Evolutionary conservation across 2,888 invertebrate species (phyloP), one percentile per base, ranked within the genome.

Genomic region (Brachypterus glaber): DNA sequence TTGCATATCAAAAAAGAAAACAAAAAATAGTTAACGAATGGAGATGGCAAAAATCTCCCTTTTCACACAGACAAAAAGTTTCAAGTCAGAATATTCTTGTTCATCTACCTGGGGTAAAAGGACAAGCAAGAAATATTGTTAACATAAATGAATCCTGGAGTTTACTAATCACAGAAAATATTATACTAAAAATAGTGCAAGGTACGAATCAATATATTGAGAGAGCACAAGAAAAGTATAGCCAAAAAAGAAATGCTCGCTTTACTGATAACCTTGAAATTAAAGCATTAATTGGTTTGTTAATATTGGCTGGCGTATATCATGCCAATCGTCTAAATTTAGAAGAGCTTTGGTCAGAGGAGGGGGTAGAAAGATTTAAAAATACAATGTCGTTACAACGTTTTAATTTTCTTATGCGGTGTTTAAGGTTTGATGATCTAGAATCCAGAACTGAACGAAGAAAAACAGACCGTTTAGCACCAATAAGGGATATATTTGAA

Each of bases 221-320:
- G 18, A 32, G 5, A 11, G 37, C 45, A 15, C 38, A 35, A 39
- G 33, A 25, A 15, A 41, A 44, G 7, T 54, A 44, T 42, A 8
- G 33, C 15, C 18, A 46, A 36, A 39, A 40, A 30, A 41, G 50
- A 35, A 41, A 51, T 40, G 43, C 42, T 30, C 40, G 32, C 24
- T 33, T 25, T 18, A 50, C 50, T 13, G 45, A 52, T 45, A 29
- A 35, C 24, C 45, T 43, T 30, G 51, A 55, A 46, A 27, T 51
- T 16, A 45, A 48, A 35, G 48, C 47, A 31, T 51, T 53, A 35
- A 52, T 54, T 44, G 49, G 51, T 9, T 37, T 51, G 30, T 37
- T 54, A 25, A 52, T 52, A 35, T 39, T 53, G 17, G 45, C 52
- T 33, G 51, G 51, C 27, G 46, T 46, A n/a, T 45, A 37, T 21